Evolutionary conservation across 2,888 invertebrate species (phyloP).

Genomic region (Sycophila texana): DNA sequence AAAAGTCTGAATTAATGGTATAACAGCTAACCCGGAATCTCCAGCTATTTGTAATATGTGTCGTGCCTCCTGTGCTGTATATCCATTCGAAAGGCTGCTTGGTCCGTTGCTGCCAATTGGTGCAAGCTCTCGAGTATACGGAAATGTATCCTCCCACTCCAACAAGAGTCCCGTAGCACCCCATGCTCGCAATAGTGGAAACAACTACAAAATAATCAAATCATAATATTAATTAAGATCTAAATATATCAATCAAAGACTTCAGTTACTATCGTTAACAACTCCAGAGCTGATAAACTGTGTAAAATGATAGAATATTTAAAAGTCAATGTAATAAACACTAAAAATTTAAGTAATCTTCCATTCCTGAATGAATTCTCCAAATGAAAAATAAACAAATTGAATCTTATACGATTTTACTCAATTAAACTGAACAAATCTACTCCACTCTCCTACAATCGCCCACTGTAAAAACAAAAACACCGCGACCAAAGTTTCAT

Average conservation of each 20-base stretch:
- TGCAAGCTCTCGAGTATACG: slow-evolving; percentile 82
- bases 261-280: not conserved
- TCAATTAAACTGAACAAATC: no score
- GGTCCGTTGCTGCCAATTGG: slow-evolving; percentile 78
- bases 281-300: no score
- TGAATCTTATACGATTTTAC: not conserved
- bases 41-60: slow-evolving; percentile 82
- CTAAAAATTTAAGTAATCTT: no score
- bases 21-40: slow-evolving; percentile 81
- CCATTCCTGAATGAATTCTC: not conserved
- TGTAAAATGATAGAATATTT: no score
- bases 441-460: no score
- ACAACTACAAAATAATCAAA: slow-evolving; percentile 76
- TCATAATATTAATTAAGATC: not conserved
- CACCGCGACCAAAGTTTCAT: no score
- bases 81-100: slow-evolving; percentile 76
- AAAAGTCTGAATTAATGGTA: slow-evolving; percentile 91
- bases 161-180: slow-evolving; percentile 89
- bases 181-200: slow-evolving; percentile 80
- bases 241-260: not conserved
- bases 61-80: slow-evolving; percentile 82
- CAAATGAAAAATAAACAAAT: not conserved
- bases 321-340: no score
- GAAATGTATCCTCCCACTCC: slow-evolving; percentile 95
- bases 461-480: no score